A percentile compares a stretch with the other conserved stretches of the same genome.
These are phyloP conservation scores for Ploceus nigricollis DNA, from an alignment of 2,113 vertebrate genomes.

Conservation along the genomic window DNA sequence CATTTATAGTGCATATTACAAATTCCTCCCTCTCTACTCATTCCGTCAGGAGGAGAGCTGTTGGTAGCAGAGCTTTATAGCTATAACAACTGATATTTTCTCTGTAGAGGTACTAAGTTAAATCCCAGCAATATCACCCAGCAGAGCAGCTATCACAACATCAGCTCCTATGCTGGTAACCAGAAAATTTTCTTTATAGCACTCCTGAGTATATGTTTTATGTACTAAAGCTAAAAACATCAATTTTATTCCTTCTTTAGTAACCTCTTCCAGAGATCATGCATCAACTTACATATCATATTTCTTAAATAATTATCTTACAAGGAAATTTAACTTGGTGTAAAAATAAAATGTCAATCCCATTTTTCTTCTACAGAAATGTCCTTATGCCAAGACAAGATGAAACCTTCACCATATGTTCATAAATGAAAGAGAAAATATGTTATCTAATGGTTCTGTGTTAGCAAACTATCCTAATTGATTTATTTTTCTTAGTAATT, in stretches of 20 bases:
- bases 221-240: background rate
- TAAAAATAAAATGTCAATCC: constrained; percentile 58
- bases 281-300: background rate
- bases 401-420: constrained; percentile 40
- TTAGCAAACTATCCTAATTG: constrained; percentile 48
- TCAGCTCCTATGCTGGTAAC: background rate
- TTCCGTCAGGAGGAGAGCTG: background rate
- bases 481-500: constrained; percentile 41
- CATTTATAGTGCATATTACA: background rate
- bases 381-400: constrained; percentile 26
- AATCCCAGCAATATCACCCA: background rate
- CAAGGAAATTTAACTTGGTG: constrained; percentile 37
- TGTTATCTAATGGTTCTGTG: background rate
- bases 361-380: constrained; percentile 41
- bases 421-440: constrained; percentile 20
- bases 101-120: background rate
- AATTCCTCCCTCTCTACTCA: background rate
- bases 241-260: constrained; percentile 40
- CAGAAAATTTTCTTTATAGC: constrained; percentile 17
- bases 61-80: background rate
- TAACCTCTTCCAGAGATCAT: constrained; percentile 21
- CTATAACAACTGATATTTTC: background rate
- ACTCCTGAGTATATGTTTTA: constrained; percentile 21
- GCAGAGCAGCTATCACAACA: constrained; percentile 18
- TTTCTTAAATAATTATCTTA: constrained; percentile 60